Conservation (phyloP, 2,113 vertebrate genomes). For the Plecturocebus donacophilus region DNA sequence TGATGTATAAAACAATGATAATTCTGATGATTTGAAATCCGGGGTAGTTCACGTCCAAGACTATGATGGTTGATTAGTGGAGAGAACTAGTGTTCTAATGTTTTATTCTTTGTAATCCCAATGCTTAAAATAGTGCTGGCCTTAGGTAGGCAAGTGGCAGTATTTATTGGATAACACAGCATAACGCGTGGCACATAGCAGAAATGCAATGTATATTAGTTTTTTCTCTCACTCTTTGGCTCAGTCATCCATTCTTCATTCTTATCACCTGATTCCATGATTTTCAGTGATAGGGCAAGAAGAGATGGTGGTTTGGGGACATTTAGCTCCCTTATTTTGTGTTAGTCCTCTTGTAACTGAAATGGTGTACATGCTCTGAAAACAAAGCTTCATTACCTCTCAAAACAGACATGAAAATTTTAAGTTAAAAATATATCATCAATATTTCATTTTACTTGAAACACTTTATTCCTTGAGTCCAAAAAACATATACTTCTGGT, state of each 20-base stretch:
- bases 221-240: neutral
- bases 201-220: neutral
- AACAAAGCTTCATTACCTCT: neutral
- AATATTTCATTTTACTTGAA: neutral
- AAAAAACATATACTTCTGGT: neutral
- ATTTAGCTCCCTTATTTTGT: neutral
- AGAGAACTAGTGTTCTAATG: neutral
- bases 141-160: neutral
- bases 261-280: neutral
- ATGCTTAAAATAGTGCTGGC: neutral
- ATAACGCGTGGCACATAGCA: neutral
- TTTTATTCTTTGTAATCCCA: neutral
- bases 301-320: neutral
- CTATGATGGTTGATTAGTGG: neutral
- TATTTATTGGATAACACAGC: neutral
- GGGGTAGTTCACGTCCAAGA: neutral
- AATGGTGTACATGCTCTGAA: neutral
- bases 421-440: neutral
- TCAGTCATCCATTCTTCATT: neutral
- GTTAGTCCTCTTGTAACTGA: neutral
- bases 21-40: neutral
- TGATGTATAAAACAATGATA: neutral
- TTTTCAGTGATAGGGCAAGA: neutral
- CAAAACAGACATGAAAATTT: neutral
- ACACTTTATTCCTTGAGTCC: neutral